Percentiles rank a stretch among this genome's conserved stretches.
phyloP scores from a whole-genome alignment of 2,113 vertebrate species.

The Poeciliopsis turrubarensis region DNA sequence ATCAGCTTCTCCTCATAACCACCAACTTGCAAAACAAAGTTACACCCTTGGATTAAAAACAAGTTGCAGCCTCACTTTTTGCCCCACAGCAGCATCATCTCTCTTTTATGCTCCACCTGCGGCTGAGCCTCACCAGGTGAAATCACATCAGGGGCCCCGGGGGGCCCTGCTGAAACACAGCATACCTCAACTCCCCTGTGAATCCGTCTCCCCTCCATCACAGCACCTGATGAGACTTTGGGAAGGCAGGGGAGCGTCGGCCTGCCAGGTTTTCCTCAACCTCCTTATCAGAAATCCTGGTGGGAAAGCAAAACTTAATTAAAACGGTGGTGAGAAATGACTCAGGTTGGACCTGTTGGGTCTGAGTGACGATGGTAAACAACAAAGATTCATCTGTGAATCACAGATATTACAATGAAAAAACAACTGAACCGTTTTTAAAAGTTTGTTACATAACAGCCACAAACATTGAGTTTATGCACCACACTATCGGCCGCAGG shows the following conservation, averaged over 20 bases:
- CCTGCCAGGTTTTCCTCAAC: slow-evolving; percentile 14
- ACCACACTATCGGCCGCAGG: no score
- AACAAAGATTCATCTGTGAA: background rate
- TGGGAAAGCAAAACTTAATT: slow-evolving; percentile 40
- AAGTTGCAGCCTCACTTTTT: background rate
- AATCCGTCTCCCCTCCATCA: slow-evolving; percentile 41
- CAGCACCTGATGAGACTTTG: slow-evolving; percentile 42
- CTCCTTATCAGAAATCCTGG: slow-evolving; percentile 27
- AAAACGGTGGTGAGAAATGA: slow-evolving; percentile 1
- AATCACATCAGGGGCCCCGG: slow-evolving; percentile 30
- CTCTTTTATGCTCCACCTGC: slow-evolving; percentile 49
- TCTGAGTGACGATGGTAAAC: background rate
- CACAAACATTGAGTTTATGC: no score
- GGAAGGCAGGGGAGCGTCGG: background rate
- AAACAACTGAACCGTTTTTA: background rate
- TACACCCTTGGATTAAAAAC: background rate
- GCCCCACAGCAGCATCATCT: background rate
- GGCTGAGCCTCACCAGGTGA: background rate
- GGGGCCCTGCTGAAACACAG: slow-evolving; percentile 22
- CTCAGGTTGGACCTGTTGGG: background rate
- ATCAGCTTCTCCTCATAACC: no score
- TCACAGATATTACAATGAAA: background rate
- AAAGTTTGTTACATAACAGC: no score
- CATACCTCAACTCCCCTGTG: slow-evolving; percentile 58
- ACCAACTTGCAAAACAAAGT: no score